Conservation (phyloP, 2,888 invertebrate genomes). For the Campopleginae sp. region DNA sequence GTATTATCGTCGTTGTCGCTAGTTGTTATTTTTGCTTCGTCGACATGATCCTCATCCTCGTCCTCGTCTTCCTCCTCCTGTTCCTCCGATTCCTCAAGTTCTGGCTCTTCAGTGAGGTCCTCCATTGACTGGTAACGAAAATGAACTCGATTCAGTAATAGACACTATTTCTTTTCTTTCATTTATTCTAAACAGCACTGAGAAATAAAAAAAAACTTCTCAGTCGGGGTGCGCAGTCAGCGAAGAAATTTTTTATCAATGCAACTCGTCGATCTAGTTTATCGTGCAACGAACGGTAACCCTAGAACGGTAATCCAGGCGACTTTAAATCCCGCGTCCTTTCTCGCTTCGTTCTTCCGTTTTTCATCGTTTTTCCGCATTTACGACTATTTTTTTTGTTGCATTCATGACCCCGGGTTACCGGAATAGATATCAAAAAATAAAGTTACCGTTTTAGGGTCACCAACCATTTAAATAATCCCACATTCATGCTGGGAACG, state of each 20-base stretch:
- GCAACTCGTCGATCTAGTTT: not conserved
- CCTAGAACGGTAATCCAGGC: too few relatives aligned
- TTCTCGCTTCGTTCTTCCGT: too few relatives aligned
- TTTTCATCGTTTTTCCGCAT: too few relatives aligned
- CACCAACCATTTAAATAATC: conserved; percentile 24
- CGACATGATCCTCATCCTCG: conserved; percentile 77
- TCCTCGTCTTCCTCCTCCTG: conserved; percentile 81
- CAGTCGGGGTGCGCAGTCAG: conserved; percentile 65
- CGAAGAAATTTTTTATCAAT: conserved; percentile 35
- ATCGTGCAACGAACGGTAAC: conserved; percentile 20
- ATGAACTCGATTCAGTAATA: not conserved
- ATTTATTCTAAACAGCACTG: conserved; percentile 36
- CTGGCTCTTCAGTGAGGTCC: conserved; percentile 82
- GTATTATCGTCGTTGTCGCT: conserved; percentile 45
- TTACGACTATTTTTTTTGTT: too few relatives aligned
- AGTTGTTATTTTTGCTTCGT: conserved; percentile 65
- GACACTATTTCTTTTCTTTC: not conserved
- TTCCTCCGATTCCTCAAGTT: conserved; percentile 81
- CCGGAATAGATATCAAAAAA: too few relatives aligned
- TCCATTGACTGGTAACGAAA: conserved; percentile 80
- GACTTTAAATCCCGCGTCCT: too few relatives aligned
- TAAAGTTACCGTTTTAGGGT: too few relatives aligned
- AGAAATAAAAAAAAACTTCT: conserved; percentile 3
- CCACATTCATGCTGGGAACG: conserved; percentile 31
- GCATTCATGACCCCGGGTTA: too few relatives aligned